phyloP scores from a whole-genome alignment of 2,113 vertebrate species.

The Oophaga pumilio region DNA sequence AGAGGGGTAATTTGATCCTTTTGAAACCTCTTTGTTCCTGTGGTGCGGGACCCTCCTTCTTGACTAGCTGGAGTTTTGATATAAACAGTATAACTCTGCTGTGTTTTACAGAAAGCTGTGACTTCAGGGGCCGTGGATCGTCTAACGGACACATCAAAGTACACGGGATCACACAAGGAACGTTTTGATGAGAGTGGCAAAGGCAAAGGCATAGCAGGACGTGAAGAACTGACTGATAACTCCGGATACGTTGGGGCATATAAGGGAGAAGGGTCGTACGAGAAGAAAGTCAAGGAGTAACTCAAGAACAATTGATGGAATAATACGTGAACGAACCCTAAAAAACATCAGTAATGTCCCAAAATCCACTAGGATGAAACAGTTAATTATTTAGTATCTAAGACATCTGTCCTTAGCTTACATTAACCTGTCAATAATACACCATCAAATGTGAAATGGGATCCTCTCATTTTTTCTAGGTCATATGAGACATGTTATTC shows the following conservation, averaged over 20 bases:
- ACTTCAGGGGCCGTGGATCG: conserved; percentile 83
- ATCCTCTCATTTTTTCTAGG: neutral
- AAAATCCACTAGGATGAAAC: neutral
- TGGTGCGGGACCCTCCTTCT: neutral
- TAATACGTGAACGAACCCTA: neutral
- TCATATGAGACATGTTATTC: neutral
- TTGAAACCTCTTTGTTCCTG: conserved; percentile 23
- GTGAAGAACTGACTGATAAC: conserved; percentile 70
- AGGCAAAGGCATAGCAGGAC: conserved; percentile 78
- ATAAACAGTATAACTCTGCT: conserved; percentile 23
- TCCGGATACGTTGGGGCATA: conserved; percentile 82
- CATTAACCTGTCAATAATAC: conserved; percentile 10
- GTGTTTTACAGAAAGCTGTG: conserved; percentile 71
- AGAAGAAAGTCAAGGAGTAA: conserved; percentile 63
- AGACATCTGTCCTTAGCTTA: neutral
- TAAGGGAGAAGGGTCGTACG: conserved; percentile 82
- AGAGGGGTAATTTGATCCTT: conserved; percentile 12
- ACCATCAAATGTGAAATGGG: conserved; percentile 2
- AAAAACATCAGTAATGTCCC: neutral
- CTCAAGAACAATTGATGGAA: neutral
- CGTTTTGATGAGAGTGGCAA: conserved; percentile 85
- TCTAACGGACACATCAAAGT: conserved; percentile 87
- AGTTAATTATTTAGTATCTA: neutral
- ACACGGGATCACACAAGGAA: conserved; percentile 85
- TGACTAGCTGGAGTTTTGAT: neutral